phyloP scores from a whole-genome alignment of 2,888 invertebrate genomes.

The Lochmaea capreae region DNA sequence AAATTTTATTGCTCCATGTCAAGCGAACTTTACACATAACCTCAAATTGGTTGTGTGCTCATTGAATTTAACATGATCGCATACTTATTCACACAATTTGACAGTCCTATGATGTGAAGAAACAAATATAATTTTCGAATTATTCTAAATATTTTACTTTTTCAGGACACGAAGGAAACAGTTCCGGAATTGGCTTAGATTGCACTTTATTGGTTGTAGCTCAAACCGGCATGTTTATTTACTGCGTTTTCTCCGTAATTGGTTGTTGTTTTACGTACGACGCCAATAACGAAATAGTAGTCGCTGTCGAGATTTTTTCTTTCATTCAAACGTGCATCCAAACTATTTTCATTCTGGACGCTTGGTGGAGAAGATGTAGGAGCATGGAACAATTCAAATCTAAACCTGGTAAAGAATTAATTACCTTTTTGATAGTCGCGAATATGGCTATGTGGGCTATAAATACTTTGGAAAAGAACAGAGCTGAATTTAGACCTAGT shows the following conservation, averaged over 20 bases:
- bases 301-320: constrained; percentile 80
- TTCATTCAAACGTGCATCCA: constrained; percentile 84
- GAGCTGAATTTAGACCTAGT: constrained; percentile 84
- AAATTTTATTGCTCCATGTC: no score
- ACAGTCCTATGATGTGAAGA: no score
- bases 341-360: constrained; percentile 81
- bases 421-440: constrained; percentile 83
- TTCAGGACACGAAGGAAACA: constrained; percentile 37
- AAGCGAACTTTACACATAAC: no score
- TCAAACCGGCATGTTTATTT: constrained; percentile 89
- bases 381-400: constrained; percentile 76
- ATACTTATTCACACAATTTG: no score
- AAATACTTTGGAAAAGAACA: constrained; percentile 85
- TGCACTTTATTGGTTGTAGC: constrained; percentile 86
- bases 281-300: constrained; percentile 65
- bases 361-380: constrained; percentile 80
- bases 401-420: constrained; percentile 87
- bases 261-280: constrained; percentile 75
- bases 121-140: no score
- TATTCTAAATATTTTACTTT: no score
- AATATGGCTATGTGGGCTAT: constrained; percentile 90
- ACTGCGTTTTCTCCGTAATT: constrained; percentile 88
- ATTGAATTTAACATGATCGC: no score
- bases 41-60: no score
- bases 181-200: constrained; percentile 79